Base-by-base conservation (phyloP, 2,113 vertebrate genomes). In the Phrynosoma platyrhinos region DNA sequence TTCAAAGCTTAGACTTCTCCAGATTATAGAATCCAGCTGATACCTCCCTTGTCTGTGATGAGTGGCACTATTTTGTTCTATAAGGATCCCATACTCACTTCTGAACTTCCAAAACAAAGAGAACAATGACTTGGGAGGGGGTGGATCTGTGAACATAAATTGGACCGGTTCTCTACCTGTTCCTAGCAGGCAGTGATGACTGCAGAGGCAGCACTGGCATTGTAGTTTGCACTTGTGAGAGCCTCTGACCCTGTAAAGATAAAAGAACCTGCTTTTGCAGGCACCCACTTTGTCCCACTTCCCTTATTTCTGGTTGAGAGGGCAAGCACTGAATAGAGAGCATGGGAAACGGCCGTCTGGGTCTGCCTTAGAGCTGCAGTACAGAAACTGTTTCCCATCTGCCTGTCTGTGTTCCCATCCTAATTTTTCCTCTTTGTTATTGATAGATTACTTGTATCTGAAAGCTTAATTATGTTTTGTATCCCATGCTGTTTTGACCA, bases 341-440 rank as follows among this genome's bases (percentile, higher is more conserved):
- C 21, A 80, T 77, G 87, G 80, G 87, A 88, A 88, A 78, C 9
- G 6, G n/a, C 81, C 62, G n/a, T 76, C 87, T 88, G 87, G 80
- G 23, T 36, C 13, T 83, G 74, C 87, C 87, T 74, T 36, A 55
- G 80, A 82, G 81, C 87, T 36, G 79, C 10, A 23, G 42, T 64
- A 32, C 21, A 87, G 27, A 66, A 87, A 82, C 79, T 76, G 72
- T 55, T 76, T 66, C 32, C 80, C 80, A 88, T 88, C 87, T 88
- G 87, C 30, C 47, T 62, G 36, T 69, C 81, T 77, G 72, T 58
- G 68, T 77, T 76, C n/a, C 62, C 47, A 62, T 69, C 87, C 64
- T 88, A 23, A 64, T 74, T 47, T 68, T 82, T 76, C 71, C 18
- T 69, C 55, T 87, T 52, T 74, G 82, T 40, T 32, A 40, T 32